Conservation (phyloP, 2,888 invertebrate genomes). For the Laothoe populi region DNA sequence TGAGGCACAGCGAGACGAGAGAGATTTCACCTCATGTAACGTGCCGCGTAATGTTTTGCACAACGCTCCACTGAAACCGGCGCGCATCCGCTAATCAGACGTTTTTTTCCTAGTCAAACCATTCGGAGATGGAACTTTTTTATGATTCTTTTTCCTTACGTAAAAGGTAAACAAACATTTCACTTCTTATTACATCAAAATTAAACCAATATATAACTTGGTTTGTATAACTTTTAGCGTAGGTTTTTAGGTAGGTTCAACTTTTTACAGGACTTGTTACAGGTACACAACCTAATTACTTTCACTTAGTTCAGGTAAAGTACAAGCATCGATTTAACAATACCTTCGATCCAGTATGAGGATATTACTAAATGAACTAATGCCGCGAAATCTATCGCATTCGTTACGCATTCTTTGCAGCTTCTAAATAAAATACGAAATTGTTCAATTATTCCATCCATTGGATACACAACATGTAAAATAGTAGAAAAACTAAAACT, state of each 20-base stretch:
- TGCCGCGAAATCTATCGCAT: background rate
- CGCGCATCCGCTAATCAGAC: constrained; percentile 30
- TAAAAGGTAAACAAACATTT: too few relatives aligned
- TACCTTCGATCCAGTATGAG: background rate
- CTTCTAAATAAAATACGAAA: background rate
- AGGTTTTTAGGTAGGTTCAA: too few relatives aligned
- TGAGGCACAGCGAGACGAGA: constrained; percentile 31
- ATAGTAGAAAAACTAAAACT: background rate
- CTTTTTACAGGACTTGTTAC: too few relatives aligned
- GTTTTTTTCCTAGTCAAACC: background rate
- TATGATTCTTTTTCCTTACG: too few relatives aligned
- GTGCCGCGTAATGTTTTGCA: constrained; percentile 39
- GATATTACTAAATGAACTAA: constrained; percentile 4
- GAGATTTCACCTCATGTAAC: constrained; percentile 45
- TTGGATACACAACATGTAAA: background rate
- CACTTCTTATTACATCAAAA: too few relatives aligned
- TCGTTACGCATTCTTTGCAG: background rate
- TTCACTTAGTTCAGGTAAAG: too few relatives aligned
- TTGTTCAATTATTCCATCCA: background rate
- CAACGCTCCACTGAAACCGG: constrained; percentile 43
- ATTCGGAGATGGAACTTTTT: background rate
- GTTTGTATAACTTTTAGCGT: too few relatives aligned
- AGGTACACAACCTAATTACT: too few relatives aligned
- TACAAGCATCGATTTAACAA: background rate
- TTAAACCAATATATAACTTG: too few relatives aligned